phyloP scores from a whole-genome alignment of 1,140 invertebrate species.

The Sarcophaga peregrina region DNA sequence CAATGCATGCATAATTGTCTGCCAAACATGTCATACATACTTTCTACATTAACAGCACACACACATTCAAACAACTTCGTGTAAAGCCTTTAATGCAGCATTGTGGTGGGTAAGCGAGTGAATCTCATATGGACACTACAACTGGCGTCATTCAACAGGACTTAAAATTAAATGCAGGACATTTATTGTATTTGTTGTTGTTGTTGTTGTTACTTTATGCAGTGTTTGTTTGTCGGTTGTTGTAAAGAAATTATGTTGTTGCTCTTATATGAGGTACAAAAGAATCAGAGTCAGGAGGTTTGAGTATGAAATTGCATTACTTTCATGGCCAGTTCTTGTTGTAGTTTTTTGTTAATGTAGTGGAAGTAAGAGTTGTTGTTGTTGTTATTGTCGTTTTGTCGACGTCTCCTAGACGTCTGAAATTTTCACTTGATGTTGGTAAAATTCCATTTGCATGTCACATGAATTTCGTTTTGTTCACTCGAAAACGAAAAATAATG shows the following conservation, averaged over 20 bases:
- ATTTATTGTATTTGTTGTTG: background rate
- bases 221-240: background rate
- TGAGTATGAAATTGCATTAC: conserved; percentile 5
- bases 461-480: conserved; percentile 24
- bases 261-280: background rate
- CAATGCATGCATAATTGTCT: background rate
- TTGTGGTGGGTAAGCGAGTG: background rate
- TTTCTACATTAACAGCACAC: background rate
- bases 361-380: background rate
- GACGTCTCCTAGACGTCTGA: conserved; percentile 25
- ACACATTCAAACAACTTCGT: background rate
- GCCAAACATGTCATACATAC: background rate
- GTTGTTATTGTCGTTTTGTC: too few species aligned
- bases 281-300: background rate
- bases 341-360: background rate
- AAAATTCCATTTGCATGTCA: conserved; percentile 18
- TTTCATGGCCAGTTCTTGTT: conserved; percentile 1
- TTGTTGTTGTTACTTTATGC: background rate
- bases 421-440: conserved; percentile 6
- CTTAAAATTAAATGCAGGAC: background rate
- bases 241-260: background rate
- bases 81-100: too few species aligned
- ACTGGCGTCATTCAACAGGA: background rate
- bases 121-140: background rate
- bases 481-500: background rate